Conservation (phyloP, 2,888 invertebrate genomes). For the Amiota mariae region DNA sequence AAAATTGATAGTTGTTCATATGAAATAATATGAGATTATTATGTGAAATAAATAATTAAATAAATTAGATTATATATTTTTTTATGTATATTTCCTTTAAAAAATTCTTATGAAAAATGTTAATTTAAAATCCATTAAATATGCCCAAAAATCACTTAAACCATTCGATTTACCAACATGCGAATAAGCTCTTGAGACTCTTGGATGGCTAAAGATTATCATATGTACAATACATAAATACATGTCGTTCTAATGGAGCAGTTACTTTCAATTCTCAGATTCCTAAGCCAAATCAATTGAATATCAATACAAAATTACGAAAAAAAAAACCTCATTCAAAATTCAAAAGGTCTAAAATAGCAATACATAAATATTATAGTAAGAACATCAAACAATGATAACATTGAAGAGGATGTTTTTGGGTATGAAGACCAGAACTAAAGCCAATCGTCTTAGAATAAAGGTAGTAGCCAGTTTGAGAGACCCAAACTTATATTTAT, state of each 20-base stretch:
- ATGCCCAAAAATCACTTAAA: too few relatives aligned
- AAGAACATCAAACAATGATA: conserved; percentile 41
- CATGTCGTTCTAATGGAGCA: not conserved
- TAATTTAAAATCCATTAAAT: too few relatives aligned
- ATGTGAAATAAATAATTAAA: too few relatives aligned
- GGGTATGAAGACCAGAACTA: too few relatives aligned
- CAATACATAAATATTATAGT: conserved; percentile 31
- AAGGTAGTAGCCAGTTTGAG: not conserved
- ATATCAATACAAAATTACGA: conserved; percentile 62
- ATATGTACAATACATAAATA: not conserved
- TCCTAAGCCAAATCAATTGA: conserved; percentile 47
- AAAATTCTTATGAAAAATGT: too few relatives aligned
- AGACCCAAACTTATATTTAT: conserved; percentile 41
- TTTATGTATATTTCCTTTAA: too few relatives aligned
- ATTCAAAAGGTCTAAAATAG: conserved; percentile 64
- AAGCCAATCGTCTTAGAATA: not conserved
- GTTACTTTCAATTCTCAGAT: too few relatives aligned
- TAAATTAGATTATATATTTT: too few relatives aligned
- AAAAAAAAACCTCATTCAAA: conserved; percentile 58
- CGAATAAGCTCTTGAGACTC: not conserved
- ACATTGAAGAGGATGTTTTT: not conserved
- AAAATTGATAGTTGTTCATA: too few relatives aligned
- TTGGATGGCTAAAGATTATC: not conserved
- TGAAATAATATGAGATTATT: too few relatives aligned
- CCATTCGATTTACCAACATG: too few relatives aligned